Evolutionary conservation across 2,113 vertebrate species (phyloP), one percentile per base, ranked within the genome.

Genomic region (Cromileptes altivelis): DNA sequence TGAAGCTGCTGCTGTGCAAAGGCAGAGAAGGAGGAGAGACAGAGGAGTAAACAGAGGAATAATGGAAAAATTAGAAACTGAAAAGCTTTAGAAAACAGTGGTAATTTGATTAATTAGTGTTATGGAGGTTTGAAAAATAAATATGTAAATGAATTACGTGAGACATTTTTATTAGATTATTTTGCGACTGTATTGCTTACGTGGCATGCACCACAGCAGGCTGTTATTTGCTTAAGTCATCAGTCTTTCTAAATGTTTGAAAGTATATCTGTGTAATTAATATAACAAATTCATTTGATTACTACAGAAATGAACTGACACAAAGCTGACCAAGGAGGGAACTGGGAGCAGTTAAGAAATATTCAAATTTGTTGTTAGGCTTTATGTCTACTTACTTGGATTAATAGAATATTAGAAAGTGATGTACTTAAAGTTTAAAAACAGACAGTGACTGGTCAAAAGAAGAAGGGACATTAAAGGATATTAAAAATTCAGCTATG

Each of bases 1-100:
- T 94, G 90, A 87, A 86, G 78, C 89, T 80, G 79, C 85, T 90
- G 83, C 86, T 89, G 83, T 81, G 62, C 85, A 78, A 74, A 74
- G 47, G 47, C 57, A 75, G 18, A 68, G 73, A 77, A 77, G n/a
- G 58, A 82, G 50, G 33, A 52, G 81, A 42, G 76, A 84, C 68
- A 71, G 21, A 80, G 56, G 17, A 70, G 61, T 42, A 76, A 81
- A 65, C 52, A 88, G 84, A 82, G 84, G 60, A 64, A 81, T 25
- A 40, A 30, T 37, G 27, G 42, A 42, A 62, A 30, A 74, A 40
- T 75, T 70, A 88, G 14, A 30, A 70, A 65, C 18, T 75, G 11
- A 68, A 63, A 73, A 76, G 53, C 37, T 62, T 23, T 37, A 27
- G 33, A 58, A 60, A 42, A 53, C 75, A 80, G 61, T 70, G 79